Conservation (phyloP, 2,888 invertebrate genomes). For the Sarcophaga subvicina region DNA sequence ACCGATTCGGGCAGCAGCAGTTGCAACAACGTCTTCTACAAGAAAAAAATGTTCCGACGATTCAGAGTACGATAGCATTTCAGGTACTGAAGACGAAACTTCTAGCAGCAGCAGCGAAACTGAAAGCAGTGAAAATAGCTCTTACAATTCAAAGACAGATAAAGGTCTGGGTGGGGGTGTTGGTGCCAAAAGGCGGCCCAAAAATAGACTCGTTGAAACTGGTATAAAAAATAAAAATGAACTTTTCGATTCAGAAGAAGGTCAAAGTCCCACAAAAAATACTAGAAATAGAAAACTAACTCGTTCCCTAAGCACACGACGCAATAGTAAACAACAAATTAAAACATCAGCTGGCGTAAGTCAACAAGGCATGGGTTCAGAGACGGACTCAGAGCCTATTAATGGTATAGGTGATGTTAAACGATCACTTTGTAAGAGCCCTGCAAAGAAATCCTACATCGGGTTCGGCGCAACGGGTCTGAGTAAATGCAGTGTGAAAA, state of each 20-base stretch:
- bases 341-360: slow-evolving; percentile 68
- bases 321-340: slow-evolving; percentile 84
- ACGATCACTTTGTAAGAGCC: slow-evolving; percentile 84
- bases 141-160: slow-evolving; percentile 62
- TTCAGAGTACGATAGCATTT: slow-evolving; percentile 66
- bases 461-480: slow-evolving; percentile 64
- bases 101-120: slow-evolving; percentile 80
- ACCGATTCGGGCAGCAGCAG: slow-evolving; percentile 32
- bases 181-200: slow-evolving; percentile 42
- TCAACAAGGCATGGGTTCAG: slow-evolving; percentile 80
- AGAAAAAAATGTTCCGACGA: slow-evolving; percentile 65
- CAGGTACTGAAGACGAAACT: slow-evolving; percentile 75
- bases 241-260: slow-evolving; percentile 73
- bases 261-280: slow-evolving; percentile 76
- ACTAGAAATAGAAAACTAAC: slow-evolving; percentile 84
- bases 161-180: slow-evolving; percentile 15
- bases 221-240: slow-evolving; percentile 48
- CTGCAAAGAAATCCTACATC: slow-evolving; percentile 84
- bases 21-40: neutral
- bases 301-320: slow-evolving; percentile 87
- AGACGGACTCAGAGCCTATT: slow-evolving; percentile 78
- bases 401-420: slow-evolving; percentile 78
- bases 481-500: slow-evolving; percentile 82
- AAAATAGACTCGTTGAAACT: slow-evolving; percentile 35
- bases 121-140: slow-evolving; percentile 66